Conservation (phyloP, 1,140 invertebrate species). For the Carposina sasakii region DNA sequence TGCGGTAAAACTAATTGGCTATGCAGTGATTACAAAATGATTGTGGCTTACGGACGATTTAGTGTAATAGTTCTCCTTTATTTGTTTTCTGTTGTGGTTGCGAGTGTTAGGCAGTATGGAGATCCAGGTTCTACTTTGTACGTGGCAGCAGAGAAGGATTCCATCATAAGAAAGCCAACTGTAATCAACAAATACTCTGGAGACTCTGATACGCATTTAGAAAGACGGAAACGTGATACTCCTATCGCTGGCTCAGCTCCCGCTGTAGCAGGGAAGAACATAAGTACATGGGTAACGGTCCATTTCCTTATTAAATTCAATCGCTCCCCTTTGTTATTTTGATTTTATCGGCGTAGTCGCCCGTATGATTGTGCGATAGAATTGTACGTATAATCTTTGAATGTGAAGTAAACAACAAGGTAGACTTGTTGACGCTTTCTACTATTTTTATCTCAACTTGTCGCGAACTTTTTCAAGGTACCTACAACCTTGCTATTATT, state of each 20-base stretch:
- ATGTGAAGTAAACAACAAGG: no score
- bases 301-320: conserved; percentile 54
- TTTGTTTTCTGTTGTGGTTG: conserved; percentile 44
- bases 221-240: conserved; percentile 58
- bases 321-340: conserved; percentile 41
- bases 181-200: conserved; percentile 42
- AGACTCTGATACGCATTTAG: conserved; percentile 24
- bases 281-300: conserved; percentile 63
- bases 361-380: no score
- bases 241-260: conserved; percentile 33
- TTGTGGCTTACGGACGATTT: conserved; percentile 44
- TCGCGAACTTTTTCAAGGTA: conserved; percentile 25
- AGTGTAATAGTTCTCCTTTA: conserved; percentile 38
- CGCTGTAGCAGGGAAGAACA: conserved; percentile 43
- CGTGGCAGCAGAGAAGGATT: conserved; percentile 39
- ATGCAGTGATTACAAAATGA: conserved; percentile 67
- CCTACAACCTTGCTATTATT: no score
- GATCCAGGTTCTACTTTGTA: conserved; percentile 42
- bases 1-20: no score
- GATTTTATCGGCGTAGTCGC: conserved; percentile 16
- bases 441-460: conserved; percentile 41
- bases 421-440: conserved; percentile 29
- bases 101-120: conserved; percentile 42
- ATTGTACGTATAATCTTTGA: no score
- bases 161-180: conserved; percentile 31